Evolutionary conservation across 2,797 vertebrate genomes (phyloP).

Genomic region (Hozukius guyotensis): DNA sequence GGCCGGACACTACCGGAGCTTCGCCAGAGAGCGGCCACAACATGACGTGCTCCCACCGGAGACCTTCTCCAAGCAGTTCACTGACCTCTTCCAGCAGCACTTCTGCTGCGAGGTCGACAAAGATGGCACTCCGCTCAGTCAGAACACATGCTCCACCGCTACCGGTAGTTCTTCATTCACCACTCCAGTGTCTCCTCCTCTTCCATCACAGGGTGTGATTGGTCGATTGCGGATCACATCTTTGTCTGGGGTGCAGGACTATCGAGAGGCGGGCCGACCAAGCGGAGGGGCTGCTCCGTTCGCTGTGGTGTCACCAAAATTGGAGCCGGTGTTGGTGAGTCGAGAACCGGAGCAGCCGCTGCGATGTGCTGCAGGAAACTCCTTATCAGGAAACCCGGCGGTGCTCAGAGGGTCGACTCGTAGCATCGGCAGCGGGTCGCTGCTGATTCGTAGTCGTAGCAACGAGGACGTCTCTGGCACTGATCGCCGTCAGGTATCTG

Average conservation of each 20-base stretch:
- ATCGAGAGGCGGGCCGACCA: conserved; percentile 87
- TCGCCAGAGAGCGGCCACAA: conserved; percentile 87
- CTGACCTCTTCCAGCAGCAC: conserved; percentile 93
- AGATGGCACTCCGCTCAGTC: conserved; percentile 69
- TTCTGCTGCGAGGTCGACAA: conserved; percentile 93
- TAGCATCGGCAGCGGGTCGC: conserved; percentile 36
- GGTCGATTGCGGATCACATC: conserved; percentile 80
- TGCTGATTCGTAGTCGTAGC: conserved; percentile 82
- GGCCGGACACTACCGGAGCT: conserved; percentile 92
- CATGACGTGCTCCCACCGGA: conserved; percentile 90
- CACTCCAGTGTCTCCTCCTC: conserved; percentile 25
- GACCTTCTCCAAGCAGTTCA: conserved; percentile 93
- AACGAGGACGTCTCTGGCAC: conserved; percentile 81
- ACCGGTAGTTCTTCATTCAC: conserved; percentile 36
- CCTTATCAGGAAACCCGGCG: conserved; percentile 40
- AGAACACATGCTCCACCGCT: conserved; percentile 39
- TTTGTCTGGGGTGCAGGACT: conserved; percentile 87
- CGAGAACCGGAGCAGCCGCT: conserved; percentile 78
- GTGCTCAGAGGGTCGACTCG: conserved; percentile 49
- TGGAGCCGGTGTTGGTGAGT: conserved; percentile 67
- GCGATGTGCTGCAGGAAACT: conserved; percentile 61
- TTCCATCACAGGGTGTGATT: conserved; percentile 71
- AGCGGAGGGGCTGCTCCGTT: conserved; percentile 67
- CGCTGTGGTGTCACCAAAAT: conserved; percentile 64
- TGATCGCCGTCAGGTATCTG: conserved; percentile 56